These are phyloP conservation scores for Hemaris fuciformis DNA, from an alignment of 2,888 invertebrate species.

Conservation along the genomic window DNA sequence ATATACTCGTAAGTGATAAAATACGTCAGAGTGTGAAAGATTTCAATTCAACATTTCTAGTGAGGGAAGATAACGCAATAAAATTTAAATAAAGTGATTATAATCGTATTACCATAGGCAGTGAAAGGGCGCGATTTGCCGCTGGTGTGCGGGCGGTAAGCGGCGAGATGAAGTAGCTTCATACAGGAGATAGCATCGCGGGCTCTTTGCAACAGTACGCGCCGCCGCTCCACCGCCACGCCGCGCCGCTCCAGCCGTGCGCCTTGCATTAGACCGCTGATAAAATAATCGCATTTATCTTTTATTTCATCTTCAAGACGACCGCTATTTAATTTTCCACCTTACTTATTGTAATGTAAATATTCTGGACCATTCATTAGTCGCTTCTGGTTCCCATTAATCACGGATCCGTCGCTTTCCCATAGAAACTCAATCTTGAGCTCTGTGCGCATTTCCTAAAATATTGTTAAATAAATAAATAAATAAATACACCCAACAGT, in stretches of 20 bases:
- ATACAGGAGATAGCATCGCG: constrained; percentile 62
- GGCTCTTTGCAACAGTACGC: constrained; percentile 63
- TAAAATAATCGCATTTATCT: constrained; percentile 61
- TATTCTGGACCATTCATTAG: background rate
- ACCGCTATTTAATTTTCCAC: constrained; percentile 7
- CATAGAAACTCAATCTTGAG: constrained; percentile 23
- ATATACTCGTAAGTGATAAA: background rate
- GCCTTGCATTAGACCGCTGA: constrained; percentile 69
- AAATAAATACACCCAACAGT: too few relatives aligned
- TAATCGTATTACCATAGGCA: constrained; percentile 49
- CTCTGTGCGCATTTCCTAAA: constrained; percentile 18
- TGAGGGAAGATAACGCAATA: constrained; percentile 55
- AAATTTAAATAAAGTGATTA: constrained; percentile 61
- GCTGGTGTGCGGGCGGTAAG: constrained; percentile 42
- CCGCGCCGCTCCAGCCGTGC: constrained; percentile 49
- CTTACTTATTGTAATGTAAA: background rate
- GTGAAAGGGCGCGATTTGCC: constrained; percentile 47
- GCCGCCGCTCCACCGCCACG: constrained; percentile 59
- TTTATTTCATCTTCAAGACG: constrained; percentile 59
- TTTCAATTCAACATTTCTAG: constrained; percentile 26
- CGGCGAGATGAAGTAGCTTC: constrained; percentile 68
- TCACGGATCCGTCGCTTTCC: constrained; percentile 13
- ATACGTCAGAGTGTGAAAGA: background rate
- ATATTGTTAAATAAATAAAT: constrained; percentile 25
- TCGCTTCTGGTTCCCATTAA: background rate